phyloP scores from a whole-genome alignment of 2,797 vertebrate genomes.

The Muscicapa comitata region DNA sequence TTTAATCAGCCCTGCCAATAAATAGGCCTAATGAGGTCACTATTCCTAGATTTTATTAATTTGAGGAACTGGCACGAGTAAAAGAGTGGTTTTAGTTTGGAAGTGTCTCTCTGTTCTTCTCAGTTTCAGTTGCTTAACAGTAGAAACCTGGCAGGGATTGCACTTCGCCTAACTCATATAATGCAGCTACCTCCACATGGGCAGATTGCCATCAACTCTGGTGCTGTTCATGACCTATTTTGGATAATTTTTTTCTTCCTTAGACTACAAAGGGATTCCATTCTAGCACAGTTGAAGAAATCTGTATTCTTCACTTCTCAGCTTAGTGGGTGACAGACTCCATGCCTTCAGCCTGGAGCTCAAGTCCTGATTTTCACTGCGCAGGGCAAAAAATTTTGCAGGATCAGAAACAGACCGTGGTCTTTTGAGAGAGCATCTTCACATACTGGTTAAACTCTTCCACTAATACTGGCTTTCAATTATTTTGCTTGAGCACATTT shows the following conservation, averaged over 20 bases:
- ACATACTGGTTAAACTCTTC: not conserved
- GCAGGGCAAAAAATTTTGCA: not conserved
- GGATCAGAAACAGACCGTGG: not conserved
- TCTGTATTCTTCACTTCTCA: not conserved
- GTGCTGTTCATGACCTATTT: not conserved
- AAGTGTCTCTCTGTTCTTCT: not conserved
- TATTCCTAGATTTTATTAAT: too few relatives aligned
- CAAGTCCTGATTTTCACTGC: not conserved
- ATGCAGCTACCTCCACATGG: not conserved
- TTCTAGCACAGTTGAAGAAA: not conserved
- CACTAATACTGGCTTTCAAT: not conserved
- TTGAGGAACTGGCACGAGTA: not conserved
- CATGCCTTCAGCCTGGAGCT: not conserved
- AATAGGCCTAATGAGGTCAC: not conserved
- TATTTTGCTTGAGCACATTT: not conserved
- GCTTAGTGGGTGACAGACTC: not conserved
- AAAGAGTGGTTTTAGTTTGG: not conserved
- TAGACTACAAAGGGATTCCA: not conserved
- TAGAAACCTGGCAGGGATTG: not conserved
- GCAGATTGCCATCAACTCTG: not conserved
- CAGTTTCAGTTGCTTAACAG: not conserved
- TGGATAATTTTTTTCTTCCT: not conserved
- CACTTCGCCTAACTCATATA: not conserved
- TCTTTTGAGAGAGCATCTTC: not conserved
- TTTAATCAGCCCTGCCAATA: not conserved